Evolutionary conservation across 2,888 invertebrate species (phyloP).

Genomic region (Lasioglossum leucozonium): DNA sequence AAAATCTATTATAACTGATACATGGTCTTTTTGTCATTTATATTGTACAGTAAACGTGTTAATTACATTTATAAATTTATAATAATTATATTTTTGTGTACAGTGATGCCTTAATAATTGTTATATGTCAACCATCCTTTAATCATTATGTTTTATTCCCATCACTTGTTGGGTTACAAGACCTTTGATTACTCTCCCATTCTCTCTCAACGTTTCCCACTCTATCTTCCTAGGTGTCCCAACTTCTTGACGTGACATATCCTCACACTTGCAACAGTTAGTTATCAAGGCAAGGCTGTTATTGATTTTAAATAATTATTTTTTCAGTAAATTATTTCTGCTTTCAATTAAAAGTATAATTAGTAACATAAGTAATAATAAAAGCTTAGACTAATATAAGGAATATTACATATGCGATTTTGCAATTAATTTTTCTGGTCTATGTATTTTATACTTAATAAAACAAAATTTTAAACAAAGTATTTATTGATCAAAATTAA

Average conservation of each 20-base stretch:
- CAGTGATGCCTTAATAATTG: not conserved
- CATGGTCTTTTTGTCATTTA: constrained; percentile 26
- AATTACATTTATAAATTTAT: constrained; percentile 29
- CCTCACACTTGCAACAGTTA: not conserved
- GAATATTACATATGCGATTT: constrained; percentile 1
- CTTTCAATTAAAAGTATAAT: constrained; percentile 9
- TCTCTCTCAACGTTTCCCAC: not conserved
- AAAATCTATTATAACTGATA: constrained; percentile 30
- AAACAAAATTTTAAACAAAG: not conserved
- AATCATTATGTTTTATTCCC: not conserved
- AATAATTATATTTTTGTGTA: constrained; percentile 30
- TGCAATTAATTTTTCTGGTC: not conserved
- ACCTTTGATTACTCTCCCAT: not conserved
- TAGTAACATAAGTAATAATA: not conserved
- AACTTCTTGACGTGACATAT: not conserved
- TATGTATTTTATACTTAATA: constrained; percentile 16
- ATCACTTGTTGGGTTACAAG: no score
- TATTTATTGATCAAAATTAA: constrained; percentile 3
- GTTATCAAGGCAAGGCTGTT: not conserved
- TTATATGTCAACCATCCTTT: not conserved
- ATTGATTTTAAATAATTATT: constrained; percentile 36
- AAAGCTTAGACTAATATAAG: constrained; percentile 6
- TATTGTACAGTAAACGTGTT: constrained; percentile 23
- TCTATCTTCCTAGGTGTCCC: not conserved
- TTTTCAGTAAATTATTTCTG: constrained; percentile 20